Evolutionary conservation across 2,888 invertebrate genomes (phyloP), one percentile per base, ranked within the genome.

Genomic region (Anticlea derivata): DNA sequence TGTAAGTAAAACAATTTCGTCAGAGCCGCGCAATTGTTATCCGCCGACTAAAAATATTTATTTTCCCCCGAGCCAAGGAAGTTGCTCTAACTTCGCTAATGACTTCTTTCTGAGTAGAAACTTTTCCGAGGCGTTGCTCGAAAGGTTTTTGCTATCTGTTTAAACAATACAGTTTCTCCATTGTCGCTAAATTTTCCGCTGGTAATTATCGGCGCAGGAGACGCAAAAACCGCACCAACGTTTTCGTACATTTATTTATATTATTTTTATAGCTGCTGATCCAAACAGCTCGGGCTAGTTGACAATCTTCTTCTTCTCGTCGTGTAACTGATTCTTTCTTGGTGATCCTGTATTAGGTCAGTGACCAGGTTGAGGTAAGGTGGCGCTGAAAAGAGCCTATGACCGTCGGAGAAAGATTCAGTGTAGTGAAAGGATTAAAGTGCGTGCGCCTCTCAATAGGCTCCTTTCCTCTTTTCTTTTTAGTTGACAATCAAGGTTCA

Each of bases 81-180:
- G 73, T 86, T 71, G 67, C 68, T 68, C 63, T 68, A 86, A 85
- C 79, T 86, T 81, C 58, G 72, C 80, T 88, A 88, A 87, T 86
- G 86, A 86, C 86, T 85, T 84, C 83, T 86, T 86, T 87, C 78
- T 74, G 78, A 78, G 75, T 75, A 65, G 67, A 68, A 81, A 86
- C 80, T 85, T 85, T 72, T 66, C 70, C 70, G 68, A 39, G 68
- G 65, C 73, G 77, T 73, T 68, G 73, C 77, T 81, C 70, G 73
- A 74, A 77, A 78, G 77, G 77, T 78, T 80, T 73, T 76, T 75
- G 75, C 77, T 82, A 79, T 81, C 79, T 78, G 69, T 78, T 81
- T 76, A 80, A 78, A 84, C 80, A 83, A 83, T 78, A 68, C 63
- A 50, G 57, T 58, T 52, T 58, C 73, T 76, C 80, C 76, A 80